Evolutionary conservation across 2,888 invertebrate species (phyloP).

Genomic region (Coleophora deauratella): DNA sequence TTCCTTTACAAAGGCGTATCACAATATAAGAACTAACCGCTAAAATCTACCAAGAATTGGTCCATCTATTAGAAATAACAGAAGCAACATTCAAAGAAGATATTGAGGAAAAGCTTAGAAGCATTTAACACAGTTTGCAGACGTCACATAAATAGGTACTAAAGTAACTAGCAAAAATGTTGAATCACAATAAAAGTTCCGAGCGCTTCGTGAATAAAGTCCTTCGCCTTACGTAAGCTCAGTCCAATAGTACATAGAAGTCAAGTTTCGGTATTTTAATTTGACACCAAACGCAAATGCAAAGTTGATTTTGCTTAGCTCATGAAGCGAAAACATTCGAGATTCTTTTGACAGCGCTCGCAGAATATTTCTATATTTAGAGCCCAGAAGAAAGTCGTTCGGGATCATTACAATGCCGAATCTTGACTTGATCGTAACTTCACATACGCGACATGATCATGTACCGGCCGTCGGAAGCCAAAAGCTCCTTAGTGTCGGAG

Average conservation of each 20-base stretch:
- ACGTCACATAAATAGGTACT: too few relatives aligned
- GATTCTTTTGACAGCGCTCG: neutral
- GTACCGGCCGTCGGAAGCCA: conserved; percentile 71
- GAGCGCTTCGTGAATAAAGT: too few relatives aligned
- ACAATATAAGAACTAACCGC: conserved; percentile 40
- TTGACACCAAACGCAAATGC: conserved; percentile 15
- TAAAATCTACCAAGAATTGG: conserved; percentile 61
- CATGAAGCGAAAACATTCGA: too few relatives aligned
- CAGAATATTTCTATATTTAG: neutral
- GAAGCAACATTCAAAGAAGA: conserved; percentile 25
- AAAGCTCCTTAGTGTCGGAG: conserved; percentile 78
- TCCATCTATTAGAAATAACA: conserved; percentile 55
- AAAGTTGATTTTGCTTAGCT: too few relatives aligned
- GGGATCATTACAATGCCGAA: conserved; percentile 28
- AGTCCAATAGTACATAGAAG: conserved; percentile 11
- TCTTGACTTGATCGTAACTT: conserved; percentile 22
- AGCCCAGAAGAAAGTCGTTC: conserved; percentile 7
- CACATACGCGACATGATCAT: conserved; percentile 69
- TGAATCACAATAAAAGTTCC: conserved; percentile 22
- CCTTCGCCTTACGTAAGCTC: neutral
- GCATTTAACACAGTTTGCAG: too few relatives aligned
- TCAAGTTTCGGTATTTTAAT: conserved; percentile 30
- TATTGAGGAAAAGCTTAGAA: conserved; percentile 13
- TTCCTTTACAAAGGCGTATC: conserved; percentile 25
- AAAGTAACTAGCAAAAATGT: conserved; percentile 5